A percentile compares a stretch with the other conserved stretches of the same genome.
These are phyloP conservation scores for Notothenia rossii DNA, from an alignment of 2,113 vertebrate genomes.

Conservation along the genomic window DNA sequence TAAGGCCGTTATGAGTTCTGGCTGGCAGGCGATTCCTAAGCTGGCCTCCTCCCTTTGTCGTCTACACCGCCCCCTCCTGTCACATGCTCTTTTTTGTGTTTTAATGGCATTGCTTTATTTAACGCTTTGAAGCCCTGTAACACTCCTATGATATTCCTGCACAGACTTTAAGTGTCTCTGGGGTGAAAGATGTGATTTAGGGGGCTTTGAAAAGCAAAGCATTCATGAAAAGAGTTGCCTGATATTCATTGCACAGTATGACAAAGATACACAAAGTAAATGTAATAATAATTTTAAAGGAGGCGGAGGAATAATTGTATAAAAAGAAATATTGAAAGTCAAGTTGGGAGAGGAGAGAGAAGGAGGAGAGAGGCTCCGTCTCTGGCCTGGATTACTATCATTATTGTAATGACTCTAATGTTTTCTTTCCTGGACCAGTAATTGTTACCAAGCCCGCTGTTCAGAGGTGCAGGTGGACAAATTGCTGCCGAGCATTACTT, in stretches of 20 bases:
- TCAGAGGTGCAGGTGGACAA: constrained; percentile 82
- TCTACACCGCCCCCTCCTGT: constrained; percentile 1
- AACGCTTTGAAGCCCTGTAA: background rate
- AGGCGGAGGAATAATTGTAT: background rate
- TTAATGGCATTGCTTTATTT: background rate
- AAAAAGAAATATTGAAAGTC: constrained; percentile 27
- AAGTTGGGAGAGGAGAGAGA: constrained; percentile 26
- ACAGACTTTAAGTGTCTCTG: constrained; percentile 3
- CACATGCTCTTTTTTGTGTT: constrained; percentile 33
- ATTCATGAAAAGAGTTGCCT: constrained; percentile 22
- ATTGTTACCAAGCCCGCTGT: constrained; percentile 81
- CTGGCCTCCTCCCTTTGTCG: background rate
- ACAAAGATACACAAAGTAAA: constrained; percentile 16
- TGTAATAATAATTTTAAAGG: constrained; percentile 5
- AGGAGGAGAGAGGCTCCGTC: constrained; percentile 56
- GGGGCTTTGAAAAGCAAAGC: constrained; percentile 27
- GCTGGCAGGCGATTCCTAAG: constrained; percentile 33
- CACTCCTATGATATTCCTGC: constrained; percentile 17
- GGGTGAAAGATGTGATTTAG: constrained; percentile 40
- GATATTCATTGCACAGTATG: background rate
- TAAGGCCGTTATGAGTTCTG: constrained; percentile 64
- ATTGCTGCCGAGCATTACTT: constrained; percentile 73
- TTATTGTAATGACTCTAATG: constrained; percentile 86
- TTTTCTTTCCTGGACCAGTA: constrained; percentile 83
- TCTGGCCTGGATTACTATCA: constrained; percentile 81